Evolutionary conservation across 23 tunicate species (phyloP), one percentile per base, ranked within the genome.

Genomic region (Botrylloides violaceus): DNA sequence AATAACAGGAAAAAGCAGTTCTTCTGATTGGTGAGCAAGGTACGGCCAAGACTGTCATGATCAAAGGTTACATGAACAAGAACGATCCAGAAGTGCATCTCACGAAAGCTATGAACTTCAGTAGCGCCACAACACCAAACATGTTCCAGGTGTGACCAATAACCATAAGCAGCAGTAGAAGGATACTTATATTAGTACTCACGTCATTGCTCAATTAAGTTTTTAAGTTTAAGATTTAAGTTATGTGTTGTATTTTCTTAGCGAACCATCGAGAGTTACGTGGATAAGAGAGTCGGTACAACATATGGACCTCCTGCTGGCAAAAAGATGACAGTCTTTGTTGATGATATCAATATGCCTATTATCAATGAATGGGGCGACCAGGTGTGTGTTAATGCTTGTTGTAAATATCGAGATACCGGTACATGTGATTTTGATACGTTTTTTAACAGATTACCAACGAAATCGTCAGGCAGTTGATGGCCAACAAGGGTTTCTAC

Each of bases 281-380:
- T 95, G 21, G 99, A 95, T 81, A 95, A 95, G 66, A 70, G 99
- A 37, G 99, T 95, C 0, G 99, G 99, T 5, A 95, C 96, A 23
- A 95, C 99, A 3, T 95, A 82, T 61, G 99, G 99, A 2, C 99
- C 99, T 19, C 96, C 99, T 2, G 99, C 99, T 29, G 99, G 99
- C 12, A 87, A 80, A 60, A 95, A 95, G 70, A 95, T 95, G 99
- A 95, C 99, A 28, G 92, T 95, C 24, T 95, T 95, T 64, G 79
- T 95, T 64, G 99, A 95, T 47, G 99, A 95, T 71, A 87, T 95
- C 62, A 95, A 95, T 80, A 95, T 95, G 99, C 99, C 99, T 3
- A 47, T 82, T 65, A 87, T 95, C 34, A 95, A 95, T 60, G 85
- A 82, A 73, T 95, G 99, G 99, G 99, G 99, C n/a, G 99, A 95